Conservation (phyloP, 2,888 invertebrate species). For the Candidula unifasciata region DNA sequence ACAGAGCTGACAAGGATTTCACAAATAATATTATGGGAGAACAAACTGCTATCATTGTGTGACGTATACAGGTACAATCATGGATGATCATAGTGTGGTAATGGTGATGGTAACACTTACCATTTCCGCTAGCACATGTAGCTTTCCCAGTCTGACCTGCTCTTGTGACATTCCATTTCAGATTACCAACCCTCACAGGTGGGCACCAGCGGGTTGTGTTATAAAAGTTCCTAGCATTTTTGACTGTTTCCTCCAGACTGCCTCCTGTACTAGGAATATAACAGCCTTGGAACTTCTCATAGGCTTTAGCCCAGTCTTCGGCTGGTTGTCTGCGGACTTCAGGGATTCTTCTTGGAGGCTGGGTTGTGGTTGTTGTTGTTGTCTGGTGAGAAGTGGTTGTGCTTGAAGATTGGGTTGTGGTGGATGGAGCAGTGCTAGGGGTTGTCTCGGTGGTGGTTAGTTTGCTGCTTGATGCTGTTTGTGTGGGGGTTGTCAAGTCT, state of each 20-base stretch:
- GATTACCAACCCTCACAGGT: conserved; percentile 55
- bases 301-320: conserved; percentile 18
- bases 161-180: conserved; percentile 57
- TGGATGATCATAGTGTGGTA: no score
- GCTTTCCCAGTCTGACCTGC: conserved; percentile 49
- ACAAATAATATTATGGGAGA: no score
- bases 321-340: not conserved
- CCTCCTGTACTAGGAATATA: conserved; percentile 36
- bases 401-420: not conserved
- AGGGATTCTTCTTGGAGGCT: not conserved
- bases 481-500: not conserved
- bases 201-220: conserved; percentile 55
- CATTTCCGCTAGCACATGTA: conserved; percentile 54
- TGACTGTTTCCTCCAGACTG: not conserved
- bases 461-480: not conserved
- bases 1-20: no score
- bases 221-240: conserved; percentile 23
- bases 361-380: conserved; percentile 10
- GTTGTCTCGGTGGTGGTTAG: not conserved
- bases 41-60: no score
- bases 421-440: not conserved
- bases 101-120: conserved; percentile 48
- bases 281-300: conserved; percentile 42
- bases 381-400: not conserved
- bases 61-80: no score